Percentiles rank a stretch among this genome's conserved stretches.
phyloP scores from a whole-genome alignment of 2,888 invertebrate species.

The Eurois occulta region DNA sequence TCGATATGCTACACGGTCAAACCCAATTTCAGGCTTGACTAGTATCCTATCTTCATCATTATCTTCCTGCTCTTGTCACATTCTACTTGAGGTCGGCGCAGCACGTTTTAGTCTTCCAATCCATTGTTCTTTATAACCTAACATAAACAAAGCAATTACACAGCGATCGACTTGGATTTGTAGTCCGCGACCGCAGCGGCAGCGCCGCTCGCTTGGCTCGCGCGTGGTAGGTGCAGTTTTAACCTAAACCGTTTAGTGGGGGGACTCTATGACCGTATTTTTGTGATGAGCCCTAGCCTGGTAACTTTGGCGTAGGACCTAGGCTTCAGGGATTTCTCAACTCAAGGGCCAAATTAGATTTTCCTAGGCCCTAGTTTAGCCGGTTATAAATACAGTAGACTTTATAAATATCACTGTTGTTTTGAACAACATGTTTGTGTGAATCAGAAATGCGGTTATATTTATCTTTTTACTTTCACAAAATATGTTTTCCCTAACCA shows the following conservation, averaged over 20 bases:
- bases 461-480: conserved; percentile 12
- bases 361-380: neutral
- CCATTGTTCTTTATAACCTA: neutral
- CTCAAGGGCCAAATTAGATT: neutral
- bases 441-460: conserved; percentile 26
- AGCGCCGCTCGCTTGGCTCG: neutral
- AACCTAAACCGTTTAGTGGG: neutral
- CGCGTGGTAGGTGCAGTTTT: neutral
- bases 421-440: conserved; percentile 22
- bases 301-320: neutral
- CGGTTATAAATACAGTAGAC: neutral
- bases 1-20: neutral
- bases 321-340: neutral
- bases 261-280: neutral
- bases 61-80: neutral
- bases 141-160: neutral
- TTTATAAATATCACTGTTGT: conserved; percentile 39
- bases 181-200: neutral
- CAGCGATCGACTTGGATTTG: neutral
- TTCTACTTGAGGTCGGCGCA: neutral
- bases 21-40: neutral
- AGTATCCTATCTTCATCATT: neutral
- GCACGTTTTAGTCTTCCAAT: neutral
- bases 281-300: neutral
- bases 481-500: conserved; percentile 3